Base-by-base conservation (phyloP, 2,113 vertebrate species). In the Xiphorhynchus elegans region DNA sequence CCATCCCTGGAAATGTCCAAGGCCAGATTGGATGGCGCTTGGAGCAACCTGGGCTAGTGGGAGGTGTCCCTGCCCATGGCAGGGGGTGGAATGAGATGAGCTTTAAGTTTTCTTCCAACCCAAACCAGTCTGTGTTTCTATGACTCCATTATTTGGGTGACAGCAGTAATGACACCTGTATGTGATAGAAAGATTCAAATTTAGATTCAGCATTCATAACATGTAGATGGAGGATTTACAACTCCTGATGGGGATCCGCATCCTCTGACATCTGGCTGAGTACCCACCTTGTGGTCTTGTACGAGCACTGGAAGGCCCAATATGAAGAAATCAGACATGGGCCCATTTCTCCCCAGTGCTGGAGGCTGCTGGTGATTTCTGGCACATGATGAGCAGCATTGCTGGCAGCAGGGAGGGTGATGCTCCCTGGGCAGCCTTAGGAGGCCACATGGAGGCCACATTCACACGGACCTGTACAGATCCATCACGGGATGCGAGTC, bases 331-430 rank as follows among this genome's bases (percentile, higher is more conserved):
- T 25, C 5, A 4, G 37, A 31, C 26, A 17, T 0, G 1, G 26
- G 3, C 4, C 4, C 13, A 7, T 58, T 76, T 62, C 13, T 63
- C n/a, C n/a, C 13, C 5, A 1, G 12, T 19, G 33, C 7, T 29
- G 29, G 24, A 15, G 74, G 47, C 47, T 62, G n/a, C 18, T 46
- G 12, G 33, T 35, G 60, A 14, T 15, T 0, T 0, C 49, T 82
- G 75, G 53, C 29, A 39, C 33, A 8, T 0, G 0, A 4, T 0
- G 0, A 59, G 52, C 1, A 1, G 17, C 21, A 6, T 1, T 37
- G 21, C 24, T 42, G 47, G 50, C 46, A 55, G 56, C 0, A 1
- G 40, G 67, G 19, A 44, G 24, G 20, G 24, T 24, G 35, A 19
- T 49, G 20, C 44, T 39, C 25, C 7, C 39, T 52, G 53, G 18